These are phyloP conservation scores for Automeris io DNA, from an alignment of 2,888 invertebrate genomes.

Conservation along the genomic window DNA sequence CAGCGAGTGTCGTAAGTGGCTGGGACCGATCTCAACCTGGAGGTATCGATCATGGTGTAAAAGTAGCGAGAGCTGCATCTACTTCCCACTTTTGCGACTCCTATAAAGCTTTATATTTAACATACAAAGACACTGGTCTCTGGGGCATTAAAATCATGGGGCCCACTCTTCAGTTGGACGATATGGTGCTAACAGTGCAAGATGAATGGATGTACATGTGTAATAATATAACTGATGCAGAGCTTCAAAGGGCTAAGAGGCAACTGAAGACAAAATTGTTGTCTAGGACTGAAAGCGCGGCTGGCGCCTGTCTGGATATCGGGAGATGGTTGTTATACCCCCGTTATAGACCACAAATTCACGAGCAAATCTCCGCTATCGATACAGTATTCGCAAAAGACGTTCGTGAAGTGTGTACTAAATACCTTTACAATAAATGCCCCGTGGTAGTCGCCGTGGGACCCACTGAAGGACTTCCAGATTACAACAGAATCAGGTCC, in stretches of 20 bases:
- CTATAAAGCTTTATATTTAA: slow-evolving; percentile 96
- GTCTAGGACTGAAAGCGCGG: slow-evolving; percentile 90
- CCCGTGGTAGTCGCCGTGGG: slow-evolving; percentile 96
- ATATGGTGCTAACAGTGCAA: slow-evolving; percentile 84
- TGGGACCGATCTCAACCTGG: slow-evolving; percentile 93
- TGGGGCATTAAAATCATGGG: slow-evolving; percentile 94
- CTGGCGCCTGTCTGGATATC: slow-evolving; percentile 95
- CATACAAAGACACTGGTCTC: slow-evolving; percentile 97
- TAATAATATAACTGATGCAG: slow-evolving; percentile 87
- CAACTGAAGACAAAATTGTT: slow-evolving; percentile 93
- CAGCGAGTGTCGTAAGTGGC: slow-evolving; percentile 92
- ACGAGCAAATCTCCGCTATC: slow-evolving; percentile 90
- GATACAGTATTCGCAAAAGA: slow-evolving; percentile 85
- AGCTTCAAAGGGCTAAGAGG: slow-evolving; percentile 93
- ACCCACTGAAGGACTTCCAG: slow-evolving; percentile 88
- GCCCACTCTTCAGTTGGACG: slow-evolving; percentile 80
- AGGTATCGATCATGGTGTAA: slow-evolving; percentile 88
- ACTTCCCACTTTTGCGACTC: slow-evolving; percentile 86
- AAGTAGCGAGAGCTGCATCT: slow-evolving; percentile 83
- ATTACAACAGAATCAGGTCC: slow-evolving; percentile 87
- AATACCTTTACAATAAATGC: slow-evolving; percentile 93
- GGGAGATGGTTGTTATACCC: slow-evolving; percentile 96
- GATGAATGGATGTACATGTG: slow-evolving; percentile 91
- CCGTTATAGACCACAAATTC: slow-evolving; percentile 88
- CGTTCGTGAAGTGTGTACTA: slow-evolving; percentile 86